These are phyloP conservation scores for Phrixothrix hirtus DNA, from an alignment of 2,888 invertebrate species.

Conservation along the genomic window DNA sequence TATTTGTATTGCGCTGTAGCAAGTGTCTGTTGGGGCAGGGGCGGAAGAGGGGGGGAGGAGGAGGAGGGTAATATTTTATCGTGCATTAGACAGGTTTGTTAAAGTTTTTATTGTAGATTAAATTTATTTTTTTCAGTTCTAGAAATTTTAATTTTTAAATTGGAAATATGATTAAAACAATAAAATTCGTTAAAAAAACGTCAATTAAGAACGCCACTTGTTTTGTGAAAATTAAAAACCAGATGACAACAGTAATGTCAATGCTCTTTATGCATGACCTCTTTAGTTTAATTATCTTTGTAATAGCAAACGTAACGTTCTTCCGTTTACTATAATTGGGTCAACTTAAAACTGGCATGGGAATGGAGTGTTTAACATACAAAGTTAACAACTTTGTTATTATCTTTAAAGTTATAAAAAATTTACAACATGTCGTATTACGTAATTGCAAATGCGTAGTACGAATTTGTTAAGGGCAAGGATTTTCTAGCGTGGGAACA, in stretches of 20 bases:
- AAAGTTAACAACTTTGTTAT: too few relatives aligned
- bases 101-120: too few relatives aligned
- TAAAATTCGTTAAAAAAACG: background rate
- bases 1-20: too few relatives aligned
- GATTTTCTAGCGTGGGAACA: conserved; percentile 11
- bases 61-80: too few relatives aligned
- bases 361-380: background rate
- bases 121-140: too few relatives aligned
- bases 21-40: too few relatives aligned
- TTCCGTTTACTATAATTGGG: conserved; percentile 11
- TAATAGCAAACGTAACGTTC: conserved; percentile 4
- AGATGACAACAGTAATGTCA: conserved; percentile 5
- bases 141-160: too few relatives aligned
- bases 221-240: background rate
- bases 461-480: conserved; percentile 5
- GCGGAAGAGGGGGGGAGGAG: too few relatives aligned
- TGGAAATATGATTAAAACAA: too few relatives aligned
- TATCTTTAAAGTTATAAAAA: too few relatives aligned
- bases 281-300: conserved; percentile 11
- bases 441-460: background rate
- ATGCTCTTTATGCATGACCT: conserved; percentile 12
- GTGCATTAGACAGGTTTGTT: too few relatives aligned
- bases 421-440: conserved; percentile 2
- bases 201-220: conserved; percentile 3
- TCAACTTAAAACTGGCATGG: conserved; percentile 6